These are phyloP conservation scores for Heterotis niloticus DNA, from an alignment of 2,113 vertebrate species.

Conservation along the genomic window DNA sequence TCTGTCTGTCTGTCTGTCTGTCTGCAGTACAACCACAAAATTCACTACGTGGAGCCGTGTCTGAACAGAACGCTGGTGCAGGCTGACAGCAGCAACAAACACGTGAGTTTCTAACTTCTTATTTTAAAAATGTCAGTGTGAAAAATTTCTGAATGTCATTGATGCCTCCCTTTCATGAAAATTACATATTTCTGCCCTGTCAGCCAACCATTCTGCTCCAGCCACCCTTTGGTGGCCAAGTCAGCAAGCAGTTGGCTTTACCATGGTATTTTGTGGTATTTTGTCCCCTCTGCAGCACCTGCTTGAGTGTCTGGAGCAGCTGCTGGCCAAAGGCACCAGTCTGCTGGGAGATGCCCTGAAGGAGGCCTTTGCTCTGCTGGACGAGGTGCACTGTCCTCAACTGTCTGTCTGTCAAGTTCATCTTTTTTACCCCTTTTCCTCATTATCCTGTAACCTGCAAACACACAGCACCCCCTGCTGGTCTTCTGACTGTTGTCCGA, in stretches of 20 bases:
- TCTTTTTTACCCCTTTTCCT: no score
- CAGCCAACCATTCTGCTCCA: no score
- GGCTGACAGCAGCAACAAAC: slow-evolving; percentile 93
- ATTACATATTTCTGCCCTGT: no score
- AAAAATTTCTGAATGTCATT: not conserved
- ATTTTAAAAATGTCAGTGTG: no score
- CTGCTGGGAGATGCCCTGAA: slow-evolving; percentile 91
- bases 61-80: slow-evolving; percentile 93
- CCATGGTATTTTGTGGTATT: no score
- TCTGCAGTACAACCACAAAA: slow-evolving; percentile 90
- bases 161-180: not conserved
- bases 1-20: slow-evolving; percentile 35
- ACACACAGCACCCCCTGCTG: no score
- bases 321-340: slow-evolving; percentile 94
- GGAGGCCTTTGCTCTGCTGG: slow-evolving; percentile 91
- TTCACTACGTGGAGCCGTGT: slow-evolving; percentile 95
- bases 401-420: no score
- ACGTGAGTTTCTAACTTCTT: slow-evolving; percentile 72
- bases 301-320: slow-evolving; percentile 92
- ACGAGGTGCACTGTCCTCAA: slow-evolving; percentile 70
- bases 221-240: no score
- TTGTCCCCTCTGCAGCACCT: no score
- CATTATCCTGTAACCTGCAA: no score
- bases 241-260: no score
- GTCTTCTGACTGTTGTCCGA: no score